Conservation (phyloP, 1,140 invertebrate species). For the Homalodisca vitripennis region DNA sequence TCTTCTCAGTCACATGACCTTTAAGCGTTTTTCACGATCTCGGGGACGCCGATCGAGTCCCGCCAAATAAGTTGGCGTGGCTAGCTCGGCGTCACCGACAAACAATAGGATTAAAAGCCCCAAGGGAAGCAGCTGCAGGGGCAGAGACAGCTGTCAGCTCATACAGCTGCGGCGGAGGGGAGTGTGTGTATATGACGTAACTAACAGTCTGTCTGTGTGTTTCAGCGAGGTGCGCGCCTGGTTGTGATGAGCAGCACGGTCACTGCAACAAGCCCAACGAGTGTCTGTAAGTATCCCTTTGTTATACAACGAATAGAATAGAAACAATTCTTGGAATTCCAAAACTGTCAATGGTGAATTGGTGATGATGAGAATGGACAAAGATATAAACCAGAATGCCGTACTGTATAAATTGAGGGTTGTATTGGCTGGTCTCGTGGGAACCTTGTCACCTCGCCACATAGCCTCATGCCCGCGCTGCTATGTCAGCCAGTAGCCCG, state of each 20-base stretch:
- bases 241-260: conserved; percentile 87
- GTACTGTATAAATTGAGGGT: too few relatives aligned
- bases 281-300: conserved; percentile 86
- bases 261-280: conserved; percentile 89
- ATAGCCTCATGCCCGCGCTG: too few relatives aligned
- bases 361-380: too few relatives aligned
- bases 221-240: conserved; percentile 87
- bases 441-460: too few relatives aligned
- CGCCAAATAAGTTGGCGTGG: conserved; percentile 6
- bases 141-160: background rate
- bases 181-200: conserved; percentile 10
- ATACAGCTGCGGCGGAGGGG: conserved; percentile 18
- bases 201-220: conserved; percentile 42
- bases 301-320: too few relatives aligned
- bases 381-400: too few relatives aligned
- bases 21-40: background rate
- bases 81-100: conserved; percentile 10
- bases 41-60: background rate
- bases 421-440: too few relatives aligned
- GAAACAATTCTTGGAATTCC: too few relatives aligned
- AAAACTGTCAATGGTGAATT: too few relatives aligned
- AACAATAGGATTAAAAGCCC: conserved; percentile 22
- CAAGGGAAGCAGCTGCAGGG: background rate
- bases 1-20: too few relatives aligned
- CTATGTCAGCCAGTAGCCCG: too few relatives aligned